Percentiles rank a stretch among this genome's conserved stretches.
Conservation (phyloP, 2,888 invertebrate species). For the Galerucella nymphaeae region DNA sequence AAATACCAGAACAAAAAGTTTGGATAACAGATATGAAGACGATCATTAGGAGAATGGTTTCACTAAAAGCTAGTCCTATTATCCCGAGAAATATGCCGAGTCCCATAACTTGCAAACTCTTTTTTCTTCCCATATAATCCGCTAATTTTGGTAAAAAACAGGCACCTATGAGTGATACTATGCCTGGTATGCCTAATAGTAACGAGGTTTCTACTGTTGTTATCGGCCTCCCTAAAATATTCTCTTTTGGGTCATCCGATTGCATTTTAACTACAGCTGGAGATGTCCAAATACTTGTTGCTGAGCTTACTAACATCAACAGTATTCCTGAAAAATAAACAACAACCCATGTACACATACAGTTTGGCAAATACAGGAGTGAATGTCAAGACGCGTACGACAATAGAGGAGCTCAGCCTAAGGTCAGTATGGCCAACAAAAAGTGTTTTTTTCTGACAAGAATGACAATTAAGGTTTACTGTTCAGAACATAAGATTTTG, state of each 20-base stretch:
- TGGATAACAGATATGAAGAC: not conserved
- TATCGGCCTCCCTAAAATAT: slow-evolving; percentile 42
- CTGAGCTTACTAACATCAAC: slow-evolving; percentile 6
- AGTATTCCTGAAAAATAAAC: slow-evolving; percentile 15
- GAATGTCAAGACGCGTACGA: too few species aligned
- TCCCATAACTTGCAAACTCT: slow-evolving; percentile 71
- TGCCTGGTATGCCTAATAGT: slow-evolving; percentile 38
- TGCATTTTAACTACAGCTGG: slow-evolving; percentile 46
- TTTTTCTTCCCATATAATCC: slow-evolving; percentile 70
- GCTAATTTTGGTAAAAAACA: slow-evolving; percentile 37
- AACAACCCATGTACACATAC: not conserved
- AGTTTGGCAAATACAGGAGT: too few species aligned
- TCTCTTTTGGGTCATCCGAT: slow-evolving; percentile 32
- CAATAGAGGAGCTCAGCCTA: too few species aligned
- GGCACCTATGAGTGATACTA: slow-evolving; percentile 41
- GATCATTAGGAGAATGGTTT: slow-evolving; percentile 15
- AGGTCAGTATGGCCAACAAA: too few species aligned
- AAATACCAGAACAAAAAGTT: not conserved
- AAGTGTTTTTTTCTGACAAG: too few species aligned
- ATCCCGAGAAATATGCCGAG: slow-evolving; percentile 71
- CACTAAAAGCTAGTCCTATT: slow-evolving; percentile 38
- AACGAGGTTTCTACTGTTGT: slow-evolving; percentile 43
- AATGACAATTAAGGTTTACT: too few species aligned
- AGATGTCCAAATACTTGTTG: slow-evolving; percentile 44
- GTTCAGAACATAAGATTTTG: too few species aligned